phyloP scores from a whole-genome alignment of 2,113 vertebrate species.

The Rallus limicola region DNA sequence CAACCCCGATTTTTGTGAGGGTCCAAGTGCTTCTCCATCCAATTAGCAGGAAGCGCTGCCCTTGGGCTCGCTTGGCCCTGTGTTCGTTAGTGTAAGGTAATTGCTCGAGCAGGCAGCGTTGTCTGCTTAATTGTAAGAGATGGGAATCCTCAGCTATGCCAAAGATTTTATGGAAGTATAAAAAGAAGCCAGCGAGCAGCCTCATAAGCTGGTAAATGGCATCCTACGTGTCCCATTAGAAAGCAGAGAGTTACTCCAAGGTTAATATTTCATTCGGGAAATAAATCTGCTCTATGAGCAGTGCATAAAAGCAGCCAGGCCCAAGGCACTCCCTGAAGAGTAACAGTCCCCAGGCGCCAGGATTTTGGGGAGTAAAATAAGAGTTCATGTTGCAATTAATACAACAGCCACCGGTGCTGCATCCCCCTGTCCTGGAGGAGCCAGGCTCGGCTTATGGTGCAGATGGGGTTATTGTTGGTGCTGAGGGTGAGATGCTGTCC shows the following conservation, averaged over 20 bases:
- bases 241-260: background rate
- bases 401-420: background rate
- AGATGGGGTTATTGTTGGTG: too few relatives aligned
- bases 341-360: background rate
- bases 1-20: background rate
- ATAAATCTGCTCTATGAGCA: background rate
- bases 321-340: background rate
- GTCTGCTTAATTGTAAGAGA: background rate
- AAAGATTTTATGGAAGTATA: background rate
- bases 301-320: background rate
- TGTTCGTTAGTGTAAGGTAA: background rate
- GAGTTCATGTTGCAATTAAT: background rate
- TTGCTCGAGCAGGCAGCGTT: background rate
- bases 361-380: background rate
- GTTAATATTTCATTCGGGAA: background rate
- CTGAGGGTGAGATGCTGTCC: background rate
- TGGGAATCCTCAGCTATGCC: background rate
- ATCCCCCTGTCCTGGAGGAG: background rate
- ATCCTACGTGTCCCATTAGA: background rate
- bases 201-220: background rate
- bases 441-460: background rate
- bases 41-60: background rate
- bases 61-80: fast-evolving
- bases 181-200: background rate
- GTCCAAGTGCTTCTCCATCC: background rate